These are phyloP conservation scores for Halichondria panicea DNA, from an alignment of 37 sponge, comb jelly and placozoan species.

Conservation along the genomic window DNA sequence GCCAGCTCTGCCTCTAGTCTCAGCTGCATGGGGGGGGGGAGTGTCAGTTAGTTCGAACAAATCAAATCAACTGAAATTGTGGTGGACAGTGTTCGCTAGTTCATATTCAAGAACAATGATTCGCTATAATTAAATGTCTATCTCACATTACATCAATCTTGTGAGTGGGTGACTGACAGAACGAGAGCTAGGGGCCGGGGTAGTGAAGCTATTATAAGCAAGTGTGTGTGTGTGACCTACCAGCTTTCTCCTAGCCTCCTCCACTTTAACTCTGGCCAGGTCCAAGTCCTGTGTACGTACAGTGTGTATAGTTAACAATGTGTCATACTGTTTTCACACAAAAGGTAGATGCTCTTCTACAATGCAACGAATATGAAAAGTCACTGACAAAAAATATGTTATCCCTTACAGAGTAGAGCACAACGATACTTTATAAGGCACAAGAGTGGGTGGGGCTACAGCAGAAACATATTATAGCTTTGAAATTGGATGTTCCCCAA, in stretches of 20 bases:
- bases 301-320: no score
- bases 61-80: neutral
- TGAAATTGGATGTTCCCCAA: no score
- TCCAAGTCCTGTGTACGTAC: constrained; percentile 43
- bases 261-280: constrained; percentile 65
- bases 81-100: no score
- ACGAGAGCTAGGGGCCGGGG: neutral
- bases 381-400: no score
- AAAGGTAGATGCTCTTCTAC: no score
- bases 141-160: neutral
- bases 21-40: constrained; percentile 14
- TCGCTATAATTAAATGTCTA: neutral
- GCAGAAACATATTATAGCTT: no score
- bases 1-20: constrained; percentile 58
- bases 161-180: neutral
- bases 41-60: neutral
- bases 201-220: neutral
- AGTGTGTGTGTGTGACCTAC: constrained; percentile 28
- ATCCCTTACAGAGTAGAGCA: no score
- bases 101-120: constrained; percentile 2
- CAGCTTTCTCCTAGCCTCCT: constrained; percentile 54
- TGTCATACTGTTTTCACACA: neutral
- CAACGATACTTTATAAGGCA: no score
- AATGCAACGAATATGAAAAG: no score
- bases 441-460: no score